Conservation (phyloP, 2,797 vertebrate species). For the Emys orbicularis region DNA sequence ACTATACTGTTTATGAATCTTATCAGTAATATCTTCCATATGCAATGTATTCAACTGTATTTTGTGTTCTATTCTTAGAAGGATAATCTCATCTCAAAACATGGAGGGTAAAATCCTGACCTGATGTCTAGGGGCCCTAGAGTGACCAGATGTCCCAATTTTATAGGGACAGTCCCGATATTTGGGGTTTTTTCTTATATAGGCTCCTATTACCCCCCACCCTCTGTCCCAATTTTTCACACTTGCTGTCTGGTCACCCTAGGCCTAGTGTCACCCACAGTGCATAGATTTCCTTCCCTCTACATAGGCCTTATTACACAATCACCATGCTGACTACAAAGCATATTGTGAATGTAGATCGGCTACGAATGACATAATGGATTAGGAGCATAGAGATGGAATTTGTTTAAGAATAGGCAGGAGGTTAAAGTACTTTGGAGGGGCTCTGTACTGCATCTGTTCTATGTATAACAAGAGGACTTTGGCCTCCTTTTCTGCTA, state of each 20-base stretch:
- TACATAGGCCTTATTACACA: neutral
- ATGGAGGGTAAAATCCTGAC: neutral
- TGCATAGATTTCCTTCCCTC: neutral
- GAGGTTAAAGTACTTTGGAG: slow-evolving; percentile 21
- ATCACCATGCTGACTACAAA: neutral
- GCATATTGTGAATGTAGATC: neutral
- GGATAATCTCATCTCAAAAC: neutral
- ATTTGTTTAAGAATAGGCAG: neutral
- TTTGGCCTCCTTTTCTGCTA: slow-evolving; percentile 6
- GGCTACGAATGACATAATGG: neutral
- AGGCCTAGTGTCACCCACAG: neutral
- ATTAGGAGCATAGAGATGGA: neutral
- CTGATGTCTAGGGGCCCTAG: too few relatives aligned
- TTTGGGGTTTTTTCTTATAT: too few relatives aligned
- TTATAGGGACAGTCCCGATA: too few relatives aligned
- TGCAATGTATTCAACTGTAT: neutral
- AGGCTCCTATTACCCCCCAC: too few relatives aligned
- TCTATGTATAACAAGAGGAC: slow-evolving; percentile 15
- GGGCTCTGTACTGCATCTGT: neutral
- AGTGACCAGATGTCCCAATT: too few relatives aligned
- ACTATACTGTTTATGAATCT: neutral
- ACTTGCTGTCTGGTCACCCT: too few relatives aligned
- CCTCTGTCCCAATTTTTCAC: too few relatives aligned
- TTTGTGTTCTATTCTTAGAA: neutral
- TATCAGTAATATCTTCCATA: neutral